A percentile compares a stretch with the other conserved stretches of the same genome.
Evolutionary conservation across 2,113 vertebrate species (phyloP).

Genomic region (Xiphophorus maculatus): DNA sequence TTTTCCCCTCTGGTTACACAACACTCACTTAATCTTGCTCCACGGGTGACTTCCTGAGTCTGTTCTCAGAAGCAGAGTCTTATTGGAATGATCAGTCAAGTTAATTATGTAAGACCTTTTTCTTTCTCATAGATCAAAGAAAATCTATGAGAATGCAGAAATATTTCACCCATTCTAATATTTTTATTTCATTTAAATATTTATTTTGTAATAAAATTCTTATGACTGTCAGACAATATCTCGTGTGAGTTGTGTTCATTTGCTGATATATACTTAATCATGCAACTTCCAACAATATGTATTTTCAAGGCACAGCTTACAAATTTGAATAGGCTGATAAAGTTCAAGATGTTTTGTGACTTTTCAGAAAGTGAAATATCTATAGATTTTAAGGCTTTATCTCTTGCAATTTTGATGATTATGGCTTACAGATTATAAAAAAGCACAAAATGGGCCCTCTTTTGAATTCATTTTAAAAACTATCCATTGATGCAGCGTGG

Average conservation of each 20-base stretch:
- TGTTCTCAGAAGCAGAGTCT: constrained; percentile 40
- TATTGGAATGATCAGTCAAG: constrained; percentile 33
- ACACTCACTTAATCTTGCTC: constrained; percentile 20
- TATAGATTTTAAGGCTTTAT: too few relatives aligned
- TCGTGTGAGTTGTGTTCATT: constrained; percentile 16
- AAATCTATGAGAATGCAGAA: constrained; percentile 59
- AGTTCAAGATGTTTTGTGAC: too few relatives aligned
- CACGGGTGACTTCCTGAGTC: constrained; percentile 32
- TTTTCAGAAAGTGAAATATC: too few relatives aligned
- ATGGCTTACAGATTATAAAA: too few relatives aligned
- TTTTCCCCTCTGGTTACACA: constrained; percentile 9
- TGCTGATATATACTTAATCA: background rate
- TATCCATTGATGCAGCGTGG: too few relatives aligned
- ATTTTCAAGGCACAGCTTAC: too few relatives aligned
- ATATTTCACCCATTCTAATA: constrained; percentile 38
- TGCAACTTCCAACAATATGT: background rate
- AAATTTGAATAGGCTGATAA: too few relatives aligned
- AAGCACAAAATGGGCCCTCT: too few relatives aligned
- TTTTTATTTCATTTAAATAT: constrained; percentile 62
- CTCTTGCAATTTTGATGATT: too few relatives aligned
- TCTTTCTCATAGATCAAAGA: constrained; percentile 36
- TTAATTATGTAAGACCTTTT: constrained; percentile 29
- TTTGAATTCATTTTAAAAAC: too few relatives aligned
- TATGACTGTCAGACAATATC: constrained; percentile 22
- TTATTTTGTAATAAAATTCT: constrained; percentile 68